phyloP scores from a whole-genome alignment of 2,113 vertebrate genomes.

The Anseranas semipalmata region DNA sequence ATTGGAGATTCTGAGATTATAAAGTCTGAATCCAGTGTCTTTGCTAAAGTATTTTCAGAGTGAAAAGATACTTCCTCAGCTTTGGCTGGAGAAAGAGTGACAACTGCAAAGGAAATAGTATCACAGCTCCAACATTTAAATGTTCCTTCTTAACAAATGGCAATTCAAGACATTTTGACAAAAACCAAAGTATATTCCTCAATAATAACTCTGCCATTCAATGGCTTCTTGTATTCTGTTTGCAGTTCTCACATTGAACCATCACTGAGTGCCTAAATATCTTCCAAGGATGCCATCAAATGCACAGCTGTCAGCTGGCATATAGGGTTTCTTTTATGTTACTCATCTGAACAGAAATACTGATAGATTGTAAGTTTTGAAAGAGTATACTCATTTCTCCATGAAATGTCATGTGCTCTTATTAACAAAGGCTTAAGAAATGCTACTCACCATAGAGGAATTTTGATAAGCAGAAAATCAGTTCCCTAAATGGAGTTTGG shows the following conservation, averaged over 20 bases:
- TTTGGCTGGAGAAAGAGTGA: not conserved
- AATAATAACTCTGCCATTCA: conserved; percentile 5
- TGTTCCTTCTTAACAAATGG: conserved; percentile 4
- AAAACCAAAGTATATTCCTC: conserved; percentile 1
- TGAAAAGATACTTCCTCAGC: not conserved
- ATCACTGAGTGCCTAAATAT: not conserved
- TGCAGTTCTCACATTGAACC: not conserved
- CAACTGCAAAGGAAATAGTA: not conserved
- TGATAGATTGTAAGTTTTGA: not conserved
- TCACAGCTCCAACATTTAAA: not conserved
- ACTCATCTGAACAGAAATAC: conserved; percentile 10
- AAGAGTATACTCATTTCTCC: not conserved
- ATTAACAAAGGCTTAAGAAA: conserved; percentile 10
- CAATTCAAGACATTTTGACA: conserved; percentile 16
- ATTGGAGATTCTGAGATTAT: not conserved
- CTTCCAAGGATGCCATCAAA: not conserved
- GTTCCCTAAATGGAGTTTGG: not conserved
- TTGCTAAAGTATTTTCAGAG: not conserved
- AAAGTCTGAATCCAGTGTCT: not conserved
- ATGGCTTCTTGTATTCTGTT: not conserved
- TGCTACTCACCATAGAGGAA: not conserved
- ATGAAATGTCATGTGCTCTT: not conserved
- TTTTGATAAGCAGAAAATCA: not conserved
- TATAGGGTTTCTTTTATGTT: not conserved
- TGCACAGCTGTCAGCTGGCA: conserved; percentile 27